Percentiles rank a stretch among this genome's conserved stretches.
Conservation (phyloP, 2,113 vertebrate genomes). For the Pseudorasbora parva region DNA sequence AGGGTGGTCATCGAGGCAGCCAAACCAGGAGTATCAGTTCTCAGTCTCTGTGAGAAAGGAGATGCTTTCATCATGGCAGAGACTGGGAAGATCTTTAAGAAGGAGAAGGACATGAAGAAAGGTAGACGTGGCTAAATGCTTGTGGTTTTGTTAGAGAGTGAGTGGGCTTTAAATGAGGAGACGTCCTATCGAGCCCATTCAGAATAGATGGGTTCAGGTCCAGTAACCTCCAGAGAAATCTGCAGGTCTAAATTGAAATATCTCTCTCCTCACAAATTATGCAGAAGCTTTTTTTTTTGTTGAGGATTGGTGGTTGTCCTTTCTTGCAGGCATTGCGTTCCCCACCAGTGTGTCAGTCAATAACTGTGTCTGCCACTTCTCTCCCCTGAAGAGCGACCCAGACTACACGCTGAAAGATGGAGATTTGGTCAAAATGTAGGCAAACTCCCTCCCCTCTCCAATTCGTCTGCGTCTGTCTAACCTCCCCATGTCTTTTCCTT, state of each 20-base stretch:
- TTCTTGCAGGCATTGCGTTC: constrained; percentile 90
- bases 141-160: neutral
- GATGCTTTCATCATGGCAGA: constrained; percentile 92
- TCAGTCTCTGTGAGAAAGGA: constrained; percentile 91
- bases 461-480: constrained; percentile 43
- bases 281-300: constrained; percentile 21
- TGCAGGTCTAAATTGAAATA: neutral
- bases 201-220: neutral
- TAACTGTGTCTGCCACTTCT: constrained; percentile 98
- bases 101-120: constrained; percentile 98
- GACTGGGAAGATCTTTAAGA: constrained; percentile 96
- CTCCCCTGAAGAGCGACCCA: constrained; percentile 95
- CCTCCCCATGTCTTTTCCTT: neutral
- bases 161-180: neutral
- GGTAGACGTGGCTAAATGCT: neutral
- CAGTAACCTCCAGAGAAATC: neutral
- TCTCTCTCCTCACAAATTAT: neutral
- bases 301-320: constrained; percentile 57
- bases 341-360: constrained; percentile 97
- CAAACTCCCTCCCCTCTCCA: constrained; percentile 13
- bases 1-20: constrained; percentile 84
- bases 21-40: constrained; percentile 82
- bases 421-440: constrained; percentile 96
- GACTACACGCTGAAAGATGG: constrained; percentile 93
- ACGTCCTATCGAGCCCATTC: neutral